Base-by-base conservation (phyloP, 2,797 vertebrate species). In the Pipistrellus nathusii region DNA sequence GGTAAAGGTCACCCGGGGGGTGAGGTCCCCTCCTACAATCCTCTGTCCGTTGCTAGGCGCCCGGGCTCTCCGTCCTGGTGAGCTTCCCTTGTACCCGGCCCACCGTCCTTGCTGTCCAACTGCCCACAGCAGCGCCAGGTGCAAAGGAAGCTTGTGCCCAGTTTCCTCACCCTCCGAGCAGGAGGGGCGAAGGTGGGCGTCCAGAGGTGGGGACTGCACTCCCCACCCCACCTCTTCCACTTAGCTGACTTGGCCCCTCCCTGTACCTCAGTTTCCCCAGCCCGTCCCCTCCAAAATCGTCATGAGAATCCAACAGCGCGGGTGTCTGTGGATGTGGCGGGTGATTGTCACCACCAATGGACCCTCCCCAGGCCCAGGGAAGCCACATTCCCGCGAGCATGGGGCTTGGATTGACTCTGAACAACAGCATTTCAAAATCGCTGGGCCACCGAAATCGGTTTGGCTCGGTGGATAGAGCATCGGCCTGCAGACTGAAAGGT, bases 171-270 rank as follows among this genome's bases (percentile, higher is more conserved):
- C 27, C 51, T 57, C 27, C 0, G 30, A 82, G 66, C 35, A 15
- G 10, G 30, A 14, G 27, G 38, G 3, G 4, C 30, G 2, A 32
- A 35, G 57, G 12, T 17, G 27, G 12, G 51, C 3, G 17, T 23
- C 72, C 23, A 14, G 51, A 55, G 44, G 21, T 35, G 1, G 1
- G 21, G 53, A 27, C 20, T 25, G 17, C 23, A 9, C 55, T 9
- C 41, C 23, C 10, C 5, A 3, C 0, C 4, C 23, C 25, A 1
- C 1, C n/a, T 35, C 18, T 53, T 27, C 7, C 46, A 1, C 17
- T 8, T 1, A 38, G 64, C 38, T n/a, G 25, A 27, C 64, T 18
- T 8, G 41, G 30, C 8, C 80, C 23, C 46, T 23, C 64, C 20
- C 23, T 30, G 82, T 14, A 2, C 72, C 64, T 69, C 13, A 7